Conservation (phyloP, 2,888 invertebrate genomes). For the Orchestes rusci region DNA sequence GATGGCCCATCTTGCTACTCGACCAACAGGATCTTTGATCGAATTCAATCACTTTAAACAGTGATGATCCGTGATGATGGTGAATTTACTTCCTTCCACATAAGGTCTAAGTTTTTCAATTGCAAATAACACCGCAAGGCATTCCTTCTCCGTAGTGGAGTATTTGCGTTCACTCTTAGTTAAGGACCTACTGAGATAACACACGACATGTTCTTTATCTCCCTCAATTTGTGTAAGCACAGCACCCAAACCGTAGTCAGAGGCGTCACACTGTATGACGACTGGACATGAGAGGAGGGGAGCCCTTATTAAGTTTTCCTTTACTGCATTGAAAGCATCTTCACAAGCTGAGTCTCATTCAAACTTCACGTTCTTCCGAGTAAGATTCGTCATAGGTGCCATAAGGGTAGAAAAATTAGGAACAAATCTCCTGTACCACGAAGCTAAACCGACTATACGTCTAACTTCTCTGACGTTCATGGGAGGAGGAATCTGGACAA, state of each 20-base stretch:
- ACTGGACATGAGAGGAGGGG: slow-evolving; percentile 21
- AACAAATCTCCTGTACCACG: no score
- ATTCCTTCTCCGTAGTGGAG: no score
- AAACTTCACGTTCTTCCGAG: slow-evolving; percentile 4
- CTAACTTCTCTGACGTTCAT: slow-evolving; percentile 20
- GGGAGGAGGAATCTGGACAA: slow-evolving; percentile 21
- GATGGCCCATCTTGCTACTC: slow-evolving; percentile 24
- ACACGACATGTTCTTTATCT: slow-evolving; percentile 21
- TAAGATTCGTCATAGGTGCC: slow-evolving; percentile 2
- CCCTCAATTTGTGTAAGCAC: slow-evolving; percentile 2
- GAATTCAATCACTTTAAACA: slow-evolving; percentile 22
- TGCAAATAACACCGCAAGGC: no score
- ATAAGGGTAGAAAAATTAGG: slow-evolving; percentile 14
- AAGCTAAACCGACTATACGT: slow-evolving; percentile 18
- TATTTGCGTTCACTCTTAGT: neutral
- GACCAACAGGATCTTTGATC: slow-evolving; percentile 22
- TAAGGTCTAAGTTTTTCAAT: no score
- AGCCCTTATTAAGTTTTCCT: slow-evolving; percentile 9
- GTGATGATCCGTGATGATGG: slow-evolving; percentile 24
- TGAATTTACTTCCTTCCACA: no score
- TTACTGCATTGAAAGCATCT: slow-evolving; percentile 7
- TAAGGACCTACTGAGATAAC: no score
- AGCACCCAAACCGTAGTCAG: slow-evolving; percentile 4
- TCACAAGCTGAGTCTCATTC: slow-evolving; percentile 3
- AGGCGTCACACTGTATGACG: slow-evolving; percentile 4